phyloP scores from a whole-genome alignment of 2,113 vertebrate genomes.

The Chionis minor region DNA sequence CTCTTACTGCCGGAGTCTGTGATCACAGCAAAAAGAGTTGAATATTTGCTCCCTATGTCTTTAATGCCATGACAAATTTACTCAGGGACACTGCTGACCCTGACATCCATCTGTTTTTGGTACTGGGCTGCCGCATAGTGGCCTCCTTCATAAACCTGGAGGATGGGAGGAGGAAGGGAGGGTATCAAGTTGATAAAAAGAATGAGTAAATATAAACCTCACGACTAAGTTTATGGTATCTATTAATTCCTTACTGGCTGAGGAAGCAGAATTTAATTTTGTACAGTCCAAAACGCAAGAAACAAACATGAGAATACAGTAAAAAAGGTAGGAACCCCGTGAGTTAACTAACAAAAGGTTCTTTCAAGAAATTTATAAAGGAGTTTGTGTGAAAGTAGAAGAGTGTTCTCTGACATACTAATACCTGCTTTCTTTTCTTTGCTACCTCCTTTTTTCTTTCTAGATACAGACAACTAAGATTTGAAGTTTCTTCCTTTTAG shows the following conservation, averaged over 20 bases:
- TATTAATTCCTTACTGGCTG: not conserved
- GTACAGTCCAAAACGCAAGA: not conserved
- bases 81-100: not conserved
- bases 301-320: not conserved
- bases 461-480: not conserved
- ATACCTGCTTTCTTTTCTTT: not conserved
- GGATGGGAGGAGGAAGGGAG: not conserved
- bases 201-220: not conserved
- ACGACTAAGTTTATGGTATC: not conserved
- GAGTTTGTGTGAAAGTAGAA: not conserved
- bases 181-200: not conserved
- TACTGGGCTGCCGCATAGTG: constrained; percentile 43
- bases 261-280: not conserved
- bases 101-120: not conserved
- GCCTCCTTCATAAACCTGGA: not conserved
- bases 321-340: not conserved
- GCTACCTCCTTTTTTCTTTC: not conserved
- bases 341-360: not conserved
- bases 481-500: not conserved
- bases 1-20: not conserved
- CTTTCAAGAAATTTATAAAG: not conserved
- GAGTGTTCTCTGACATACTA: not conserved
- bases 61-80: not conserved
- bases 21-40: not conserved
- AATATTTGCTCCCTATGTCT: not conserved